Percentiles rank a stretch among this genome's conserved stretches.
These are phyloP conservation scores for Liolophura sinensis DNA, from an alignment of 1,140 invertebrate genomes.

Conservation along the genomic window DNA sequence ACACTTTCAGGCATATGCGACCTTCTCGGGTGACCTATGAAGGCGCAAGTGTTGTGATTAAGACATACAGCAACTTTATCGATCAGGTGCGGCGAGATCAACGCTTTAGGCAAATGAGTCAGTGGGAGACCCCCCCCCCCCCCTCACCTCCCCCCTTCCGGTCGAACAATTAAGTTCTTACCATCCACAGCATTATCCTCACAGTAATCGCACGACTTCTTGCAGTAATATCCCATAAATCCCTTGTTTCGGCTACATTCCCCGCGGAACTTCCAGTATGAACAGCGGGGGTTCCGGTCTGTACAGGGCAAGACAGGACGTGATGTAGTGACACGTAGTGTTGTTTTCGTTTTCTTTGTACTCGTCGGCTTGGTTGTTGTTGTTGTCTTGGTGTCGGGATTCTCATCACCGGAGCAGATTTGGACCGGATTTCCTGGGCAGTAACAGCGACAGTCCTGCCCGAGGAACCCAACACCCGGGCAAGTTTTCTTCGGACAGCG, in stretches of 20 bases:
- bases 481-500: slow-evolving; percentile 9
- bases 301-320: slow-evolving; percentile 9
- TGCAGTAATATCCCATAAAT: slow-evolving; percentile 29
- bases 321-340: background rate
- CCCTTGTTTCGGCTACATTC: slow-evolving; percentile 24
- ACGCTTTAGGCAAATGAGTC: no score
- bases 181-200: no score
- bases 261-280: slow-evolving; percentile 17
- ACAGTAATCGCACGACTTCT: slow-evolving; percentile 25
- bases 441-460: slow-evolving; percentile 5
- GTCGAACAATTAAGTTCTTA: no score
- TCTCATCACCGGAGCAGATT: background rate
- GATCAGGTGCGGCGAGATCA: no score
- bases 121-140: no score
- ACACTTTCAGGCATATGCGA: no score
- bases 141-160: no score
- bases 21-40: no score
- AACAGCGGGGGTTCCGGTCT: slow-evolving; percentile 24
- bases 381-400: background rate
- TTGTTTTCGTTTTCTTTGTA: slow-evolving; percentile 1
- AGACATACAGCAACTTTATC: no score
- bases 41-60: no score
- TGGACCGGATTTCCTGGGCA: slow-evolving; percentile 1
- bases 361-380: background rate
- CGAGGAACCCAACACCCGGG: slow-evolving; percentile 4